Base-by-base conservation (phyloP, 2,797 vertebrate genomes). In the Bradypodion pumilum region DNA sequence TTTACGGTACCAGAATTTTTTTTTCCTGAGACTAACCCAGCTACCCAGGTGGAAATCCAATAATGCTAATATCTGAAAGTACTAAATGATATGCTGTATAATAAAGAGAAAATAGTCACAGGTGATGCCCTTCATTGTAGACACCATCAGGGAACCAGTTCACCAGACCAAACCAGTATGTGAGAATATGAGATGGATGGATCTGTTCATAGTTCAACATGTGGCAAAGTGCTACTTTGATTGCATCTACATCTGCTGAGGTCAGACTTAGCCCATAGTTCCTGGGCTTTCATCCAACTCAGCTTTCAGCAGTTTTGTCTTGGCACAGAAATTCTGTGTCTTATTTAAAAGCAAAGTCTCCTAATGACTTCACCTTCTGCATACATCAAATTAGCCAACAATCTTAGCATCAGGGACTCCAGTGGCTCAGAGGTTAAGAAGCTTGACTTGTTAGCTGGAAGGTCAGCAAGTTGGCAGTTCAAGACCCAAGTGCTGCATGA, bases 141-240 rank as follows among this genome's bases (percentile, higher is more conserved):
- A 56, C 42, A 2, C 37, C 60, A 66, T 32, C 35, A 25, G 16
- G 66, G 63, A 66, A 29, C 49, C 19, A 44, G 7, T 42, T 75
- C 19, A 37, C 62, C 13, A 35, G 37, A 78, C 23, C 13, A 81
- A 46, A 68, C 29, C 75, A 27, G 52, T n/a, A 69, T 32, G 16
- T 79, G 19, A 84, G 37, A 63, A 63, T 79, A 23, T 5, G 16
- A 7, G 23, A 52, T 72, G 32, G 78, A 84, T 73, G 25, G 56
- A 79, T 66, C 25, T 35, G 68, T 56, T 79, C 44, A 74, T 65
- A 56, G 23, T 66, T 85, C 44, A 66, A 74, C 27, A 44, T 74
- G 21, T 73, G 29, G 5, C 21, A 16, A 85, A 79, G 32, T 79
- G 59, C 23, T 59, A 5, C 4, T 68, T 59, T 69, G 63, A 68